Evolutionary conservation across 2,113 vertebrate species (phyloP).

Genomic region (Dicaeum eximium): DNA sequence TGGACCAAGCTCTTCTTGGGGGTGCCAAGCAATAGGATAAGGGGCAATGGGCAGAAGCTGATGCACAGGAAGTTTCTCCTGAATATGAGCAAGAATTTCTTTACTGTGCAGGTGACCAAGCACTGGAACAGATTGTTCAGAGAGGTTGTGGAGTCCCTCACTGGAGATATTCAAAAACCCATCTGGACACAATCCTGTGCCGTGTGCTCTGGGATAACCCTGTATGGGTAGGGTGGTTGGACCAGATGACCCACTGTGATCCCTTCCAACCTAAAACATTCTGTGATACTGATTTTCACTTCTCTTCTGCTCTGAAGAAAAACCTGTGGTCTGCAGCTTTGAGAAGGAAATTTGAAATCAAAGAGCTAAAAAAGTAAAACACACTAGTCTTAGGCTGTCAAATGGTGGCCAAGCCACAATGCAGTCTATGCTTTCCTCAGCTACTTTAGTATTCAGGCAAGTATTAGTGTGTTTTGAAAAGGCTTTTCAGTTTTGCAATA

Average conservation of each 20-base stretch:
- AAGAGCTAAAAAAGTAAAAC: neutral
- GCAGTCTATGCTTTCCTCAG: neutral
- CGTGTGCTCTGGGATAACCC: neutral
- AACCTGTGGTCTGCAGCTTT: neutral
- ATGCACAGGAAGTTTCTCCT: too few species aligned
- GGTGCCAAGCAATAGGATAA: neutral
- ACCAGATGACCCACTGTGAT: neutral
- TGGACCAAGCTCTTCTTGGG: too few species aligned
- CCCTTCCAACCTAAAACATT: neutral
- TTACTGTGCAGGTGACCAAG: neutral
- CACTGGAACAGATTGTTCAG: neutral
- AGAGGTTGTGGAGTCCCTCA: neutral
- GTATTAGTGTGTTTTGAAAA: neutral
- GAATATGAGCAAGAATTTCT: neutral
- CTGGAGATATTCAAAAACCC: neutral
- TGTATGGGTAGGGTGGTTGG: neutral
- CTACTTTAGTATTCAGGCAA: neutral
- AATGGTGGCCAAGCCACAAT: neutral
- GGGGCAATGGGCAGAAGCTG: accelerated
- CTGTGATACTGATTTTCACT: neutral
- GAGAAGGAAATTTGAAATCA: neutral
- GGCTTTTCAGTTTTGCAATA: neutral
- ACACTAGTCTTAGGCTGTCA: neutral
- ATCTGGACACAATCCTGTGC: neutral
- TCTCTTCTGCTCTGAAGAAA: neutral